Conservation (phyloP, 2,888 invertebrate genomes). For the Nemotelus pantherinus region DNA sequence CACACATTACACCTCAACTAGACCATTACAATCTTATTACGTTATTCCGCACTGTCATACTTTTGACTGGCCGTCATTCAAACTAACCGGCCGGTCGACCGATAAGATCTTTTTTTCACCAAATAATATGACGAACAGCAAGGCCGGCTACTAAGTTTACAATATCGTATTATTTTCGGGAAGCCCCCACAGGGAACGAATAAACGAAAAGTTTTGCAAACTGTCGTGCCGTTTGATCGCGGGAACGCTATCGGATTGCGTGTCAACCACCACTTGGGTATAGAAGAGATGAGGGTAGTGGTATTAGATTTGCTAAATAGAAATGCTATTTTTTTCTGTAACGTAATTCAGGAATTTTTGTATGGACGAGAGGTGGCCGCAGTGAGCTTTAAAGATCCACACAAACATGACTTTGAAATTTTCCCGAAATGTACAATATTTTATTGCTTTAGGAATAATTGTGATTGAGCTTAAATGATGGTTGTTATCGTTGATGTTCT, state of each 20-base stretch:
- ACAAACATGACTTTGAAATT: no score
- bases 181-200: conserved; percentile 27
- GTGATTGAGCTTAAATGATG: no score
- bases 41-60: conserved; percentile 40
- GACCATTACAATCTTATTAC: conserved; percentile 36
- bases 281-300: background rate
- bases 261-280: background rate
- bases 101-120: conserved; percentile 30
- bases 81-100: conserved; percentile 28
- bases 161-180: background rate
- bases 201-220: conserved; percentile 32
- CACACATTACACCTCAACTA: conserved; percentile 38
- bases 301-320: conserved; percentile 21
- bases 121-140: background rate
- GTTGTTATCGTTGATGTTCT: no score
- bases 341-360: background rate
- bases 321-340: conserved; percentile 22
- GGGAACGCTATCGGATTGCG: conserved; percentile 15
- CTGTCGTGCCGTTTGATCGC: background rate
- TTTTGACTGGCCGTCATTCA: conserved; percentile 39
- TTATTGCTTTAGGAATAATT: no score
- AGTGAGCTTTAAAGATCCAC: no score
- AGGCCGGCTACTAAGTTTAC: background rate
- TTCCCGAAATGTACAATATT: no score
- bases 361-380: no score